Evolutionary conservation across 2,113 vertebrate species (phyloP).

Genomic region (Pedetes capensis): DNA sequence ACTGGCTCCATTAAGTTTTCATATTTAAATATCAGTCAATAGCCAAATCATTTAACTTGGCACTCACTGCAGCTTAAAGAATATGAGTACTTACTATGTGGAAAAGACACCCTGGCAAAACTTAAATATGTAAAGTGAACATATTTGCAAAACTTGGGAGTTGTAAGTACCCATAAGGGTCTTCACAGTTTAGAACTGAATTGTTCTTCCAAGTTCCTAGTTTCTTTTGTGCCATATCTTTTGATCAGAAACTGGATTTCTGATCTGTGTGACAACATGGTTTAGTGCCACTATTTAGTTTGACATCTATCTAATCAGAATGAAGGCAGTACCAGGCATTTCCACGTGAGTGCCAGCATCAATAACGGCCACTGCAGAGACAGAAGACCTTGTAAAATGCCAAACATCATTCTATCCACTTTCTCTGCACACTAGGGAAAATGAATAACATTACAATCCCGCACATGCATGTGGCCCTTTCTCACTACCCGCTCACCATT

Average conservation of each 20-base stretch:
- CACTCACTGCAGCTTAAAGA: not conserved
- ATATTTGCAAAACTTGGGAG: not conserved
- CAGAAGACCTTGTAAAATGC: slow-evolving; percentile 62
- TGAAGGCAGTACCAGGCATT: slow-evolving; percentile 55
- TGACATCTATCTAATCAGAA: slow-evolving; percentile 47
- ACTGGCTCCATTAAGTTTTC: not conserved
- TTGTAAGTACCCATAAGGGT: not conserved
- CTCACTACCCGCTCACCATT: not conserved
- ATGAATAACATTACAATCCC: not conserved
- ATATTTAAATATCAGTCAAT: not conserved
- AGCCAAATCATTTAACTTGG: not conserved
- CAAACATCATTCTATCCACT: slow-evolving; percentile 50
- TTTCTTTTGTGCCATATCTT: not conserved
- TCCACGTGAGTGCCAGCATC: slow-evolving; percentile 54
- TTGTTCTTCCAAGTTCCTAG: not conserved
- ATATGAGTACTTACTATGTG: not conserved
- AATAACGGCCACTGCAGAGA: slow-evolving; percentile 65
- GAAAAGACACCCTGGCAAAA: not conserved
- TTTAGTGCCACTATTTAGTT: slow-evolving; percentile 53
- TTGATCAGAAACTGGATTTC: not conserved
- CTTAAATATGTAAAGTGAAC: not conserved
- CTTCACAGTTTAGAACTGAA: not conserved
- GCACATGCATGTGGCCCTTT: not conserved
- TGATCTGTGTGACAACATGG: not conserved
- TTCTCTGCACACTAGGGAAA: slow-evolving; percentile 55